Base-by-base conservation (phyloP, 2,113 vertebrate genomes). In the Microcebus griseorufus region DNA sequence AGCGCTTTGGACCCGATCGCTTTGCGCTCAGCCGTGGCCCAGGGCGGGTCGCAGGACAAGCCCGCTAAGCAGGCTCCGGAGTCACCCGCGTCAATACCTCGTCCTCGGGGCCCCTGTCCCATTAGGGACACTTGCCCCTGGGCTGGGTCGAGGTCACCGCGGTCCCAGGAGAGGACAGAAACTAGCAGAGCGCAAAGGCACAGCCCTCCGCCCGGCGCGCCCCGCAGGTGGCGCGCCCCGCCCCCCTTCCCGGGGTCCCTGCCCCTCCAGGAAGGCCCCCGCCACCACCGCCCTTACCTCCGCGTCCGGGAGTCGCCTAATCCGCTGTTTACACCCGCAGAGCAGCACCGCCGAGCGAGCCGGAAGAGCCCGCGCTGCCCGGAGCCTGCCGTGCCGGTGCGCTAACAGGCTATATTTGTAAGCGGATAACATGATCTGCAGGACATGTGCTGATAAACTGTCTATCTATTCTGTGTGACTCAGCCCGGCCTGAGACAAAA, bases 371-470 rank as follows among this genome's bases (percentile, higher is more conserved):
- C 95, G 94, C 96, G 93, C 91, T 79, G 72, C 53, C 53, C 79
- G 97, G 94, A 98, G 98, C 98, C 97, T 89, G 96, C 96, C 84
- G 93, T 98, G 97, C 98, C 98, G 76, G 98, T 98, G 97, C 60
- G 98, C 98, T 99, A 98, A 98, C 97, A 39, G 97, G 98, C 99
- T 99, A 99, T 99, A 99, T 99, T 99, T 99, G 98, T 99, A 98
- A 97, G 90, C 88, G 97, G 99, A 98, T 98, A 98, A 99, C 94
- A 98, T 99, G 99, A 99, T 98, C 98, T 98, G 91, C 70, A 78
- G 94, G 91, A 94, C 96, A 97, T 98, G 98, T 20, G 1, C 93
- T 97, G 96, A 96, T 98, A 97, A 98, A 96, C 98, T 97, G 96
- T 97, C 96, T 99, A 98, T 98, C 98, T 97, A 93, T 82, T 94